Evolutionary conservation across 2,888 invertebrate species (phyloP), one percentile per base, ranked within the genome.

Genomic region (Camponotus fellah): DNA sequence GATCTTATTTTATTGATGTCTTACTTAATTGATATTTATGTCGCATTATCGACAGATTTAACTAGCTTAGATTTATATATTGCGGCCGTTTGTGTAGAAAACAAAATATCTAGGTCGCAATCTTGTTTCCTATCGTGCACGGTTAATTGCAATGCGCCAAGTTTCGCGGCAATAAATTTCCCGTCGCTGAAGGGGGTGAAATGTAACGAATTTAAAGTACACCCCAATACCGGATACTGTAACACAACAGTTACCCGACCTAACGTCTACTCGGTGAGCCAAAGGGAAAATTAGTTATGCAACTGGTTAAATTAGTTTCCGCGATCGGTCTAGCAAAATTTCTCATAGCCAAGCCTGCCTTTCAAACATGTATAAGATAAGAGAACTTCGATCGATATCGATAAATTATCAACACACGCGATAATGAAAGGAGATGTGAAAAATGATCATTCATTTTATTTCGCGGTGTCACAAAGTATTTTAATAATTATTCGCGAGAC

Each of bases 181-280:
- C 69, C 71, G 79, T 80, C 71, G 79, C 79, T 69, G 60, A 71
- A 60, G 46, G 79, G 79, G 79, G 79, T 46, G 62, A 60, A 37
- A 69, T 46, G 69, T 80, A 80, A 80, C 79, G 71, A 80, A 80
- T 80, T 80, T 80, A 80, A 80, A 80, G 79, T 69, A 60, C 60
- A 79, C 12, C 58, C 43, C 58, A 60, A 79, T 79, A 69, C 60
- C 37, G 17, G 60, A 79, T 68, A 68, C 68, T 46, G 68, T 68
- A 69, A 37, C 69, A 79, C 79, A 79, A 79, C 69, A 79, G 69
- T 60, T 79, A 26, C 21, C 49, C 69, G 8, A 53, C 21, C 43
- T 40, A 69, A 46, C 60, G 46, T 60, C 46, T 69, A 46, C 60
- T 53, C 46, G 32, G 12, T 60, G 21, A 46, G 43, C 69, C 46